Evolutionary conservation across 2,888 invertebrate genomes (phyloP).

Genomic region (Hololepta plana): DNA sequence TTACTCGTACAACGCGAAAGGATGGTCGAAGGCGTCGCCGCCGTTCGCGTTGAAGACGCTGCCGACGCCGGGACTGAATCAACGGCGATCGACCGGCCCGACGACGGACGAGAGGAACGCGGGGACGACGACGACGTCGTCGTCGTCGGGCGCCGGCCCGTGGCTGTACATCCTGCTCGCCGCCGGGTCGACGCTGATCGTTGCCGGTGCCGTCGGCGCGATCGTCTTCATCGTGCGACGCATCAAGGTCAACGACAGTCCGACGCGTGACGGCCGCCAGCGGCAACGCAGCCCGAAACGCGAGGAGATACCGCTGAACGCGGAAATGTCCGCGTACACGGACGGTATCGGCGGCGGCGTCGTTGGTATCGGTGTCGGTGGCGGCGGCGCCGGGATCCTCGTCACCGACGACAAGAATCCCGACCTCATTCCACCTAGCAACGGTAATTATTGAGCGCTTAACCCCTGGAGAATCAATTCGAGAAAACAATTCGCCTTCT

Average conservation of each 20-base stretch:
- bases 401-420: constrained; percentile 27
- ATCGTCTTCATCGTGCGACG: constrained; percentile 22
- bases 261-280: constrained; percentile 20
- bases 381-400: constrained; percentile 2
- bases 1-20: constrained; percentile 54
- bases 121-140: constrained; percentile 17
- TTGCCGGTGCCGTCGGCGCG: constrained; percentile 23
- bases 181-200: constrained; percentile 25
- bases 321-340: constrained; percentile 22
- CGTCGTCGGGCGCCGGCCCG: constrained; percentile 16
- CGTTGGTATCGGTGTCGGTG: no score
- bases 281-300: constrained; percentile 18
- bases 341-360: constrained; percentile 17
- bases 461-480: not conserved
- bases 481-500: not conserved
- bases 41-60: constrained; percentile 29
- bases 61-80: constrained; percentile 28
- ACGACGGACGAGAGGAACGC: constrained; percentile 11
- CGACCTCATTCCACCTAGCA: constrained; percentile 26
- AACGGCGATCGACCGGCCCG: constrained; percentile 25
- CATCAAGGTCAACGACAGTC: constrained; percentile 22
- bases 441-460: constrained; percentile 20
- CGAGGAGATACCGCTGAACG: constrained; percentile 22
- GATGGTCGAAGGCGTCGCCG: constrained; percentile 25
- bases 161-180: constrained; percentile 25